A percentile compares a stretch with the other conserved stretches of the same genome.
Conservation (phyloP, 2,113 vertebrate genomes). For the Astatotilapia flaviijosephi region DNA sequence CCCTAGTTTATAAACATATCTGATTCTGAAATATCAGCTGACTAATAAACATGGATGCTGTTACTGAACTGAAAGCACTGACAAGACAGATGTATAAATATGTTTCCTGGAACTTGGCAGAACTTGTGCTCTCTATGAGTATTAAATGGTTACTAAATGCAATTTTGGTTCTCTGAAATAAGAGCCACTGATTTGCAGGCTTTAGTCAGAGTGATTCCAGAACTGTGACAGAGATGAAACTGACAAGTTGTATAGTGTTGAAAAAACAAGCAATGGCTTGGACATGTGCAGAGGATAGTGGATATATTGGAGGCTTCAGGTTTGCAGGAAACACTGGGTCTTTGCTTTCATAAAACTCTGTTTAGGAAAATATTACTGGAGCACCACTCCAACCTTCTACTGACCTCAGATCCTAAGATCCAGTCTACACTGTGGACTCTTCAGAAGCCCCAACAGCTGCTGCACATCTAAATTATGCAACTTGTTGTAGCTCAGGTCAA, state of each 20-base stretch:
- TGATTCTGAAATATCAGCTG: not conserved
- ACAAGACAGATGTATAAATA: not conserved
- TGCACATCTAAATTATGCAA: not conserved
- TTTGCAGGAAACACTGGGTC: not conserved
- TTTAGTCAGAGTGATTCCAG: not conserved
- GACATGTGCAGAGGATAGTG: not conserved
- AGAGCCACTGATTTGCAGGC: not conserved
- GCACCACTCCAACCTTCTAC: not conserved
- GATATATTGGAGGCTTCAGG: not conserved
- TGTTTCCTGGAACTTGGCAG: not conserved
- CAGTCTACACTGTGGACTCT: not conserved
- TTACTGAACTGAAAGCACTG: not conserved
- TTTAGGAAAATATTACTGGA: not conserved
- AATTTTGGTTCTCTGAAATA: not conserved
- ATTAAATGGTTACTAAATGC: not conserved
- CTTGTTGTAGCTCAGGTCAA: not conserved
- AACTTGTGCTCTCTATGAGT: not conserved
- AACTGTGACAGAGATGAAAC: not conserved
- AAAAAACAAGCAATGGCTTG: not conserved
- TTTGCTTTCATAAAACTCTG: not conserved
- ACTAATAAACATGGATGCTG: not conserved
- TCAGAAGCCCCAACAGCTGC: not conserved
- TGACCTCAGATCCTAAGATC: not conserved
- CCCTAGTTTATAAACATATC: not conserved
- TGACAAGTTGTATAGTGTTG: not conserved